phyloP scores from a whole-genome alignment of 2,797 vertebrate genomes.

The Fistularia tabacaria region DNA sequence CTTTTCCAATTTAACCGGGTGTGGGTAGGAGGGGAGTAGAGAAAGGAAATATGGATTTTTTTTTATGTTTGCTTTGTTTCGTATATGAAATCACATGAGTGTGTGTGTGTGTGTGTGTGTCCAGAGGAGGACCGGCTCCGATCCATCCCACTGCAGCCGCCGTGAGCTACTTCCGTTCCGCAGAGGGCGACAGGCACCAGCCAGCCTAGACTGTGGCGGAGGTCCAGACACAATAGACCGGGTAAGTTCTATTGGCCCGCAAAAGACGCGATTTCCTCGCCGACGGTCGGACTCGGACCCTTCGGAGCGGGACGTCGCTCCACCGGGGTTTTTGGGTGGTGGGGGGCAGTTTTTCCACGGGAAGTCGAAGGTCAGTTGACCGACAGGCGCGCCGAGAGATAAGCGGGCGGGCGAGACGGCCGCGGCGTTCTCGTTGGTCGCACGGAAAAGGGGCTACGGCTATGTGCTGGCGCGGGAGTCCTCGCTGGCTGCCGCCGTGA shows the following conservation, averaged over 20 bases:
- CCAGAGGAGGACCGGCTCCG: slow-evolving; percentile 43
- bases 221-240: slow-evolving; percentile 83
- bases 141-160: slow-evolving; percentile 81
- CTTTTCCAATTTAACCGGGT: too few species aligned
- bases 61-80: too few species aligned
- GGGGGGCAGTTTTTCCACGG: background rate
- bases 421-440: slow-evolving; percentile 23
- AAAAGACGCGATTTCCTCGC: background rate
- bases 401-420: slow-evolving; percentile 40
- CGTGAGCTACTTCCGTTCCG: slow-evolving; percentile 85
- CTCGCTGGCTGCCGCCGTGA: slow-evolving; percentile 1
- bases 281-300: too few species aligned
- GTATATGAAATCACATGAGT: too few species aligned
- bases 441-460: slow-evolving; percentile 52
- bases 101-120: slow-evolving; percentile 1
- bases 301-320: too few species aligned
- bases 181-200: slow-evolving; percentile 82
- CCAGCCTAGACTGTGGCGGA: slow-evolving; percentile 83
- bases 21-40: too few species aligned
- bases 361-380: slow-evolving; percentile 7
- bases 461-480: slow-evolving; percentile 46
- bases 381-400: slow-evolving; percentile 13
- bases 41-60: too few species aligned
- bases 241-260: slow-evolving; percentile 56
- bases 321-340: too few species aligned